These are phyloP conservation scores for Alauda arvensis DNA, from an alignment of 2,797 vertebrate genomes.

Conservation along the genomic window DNA sequence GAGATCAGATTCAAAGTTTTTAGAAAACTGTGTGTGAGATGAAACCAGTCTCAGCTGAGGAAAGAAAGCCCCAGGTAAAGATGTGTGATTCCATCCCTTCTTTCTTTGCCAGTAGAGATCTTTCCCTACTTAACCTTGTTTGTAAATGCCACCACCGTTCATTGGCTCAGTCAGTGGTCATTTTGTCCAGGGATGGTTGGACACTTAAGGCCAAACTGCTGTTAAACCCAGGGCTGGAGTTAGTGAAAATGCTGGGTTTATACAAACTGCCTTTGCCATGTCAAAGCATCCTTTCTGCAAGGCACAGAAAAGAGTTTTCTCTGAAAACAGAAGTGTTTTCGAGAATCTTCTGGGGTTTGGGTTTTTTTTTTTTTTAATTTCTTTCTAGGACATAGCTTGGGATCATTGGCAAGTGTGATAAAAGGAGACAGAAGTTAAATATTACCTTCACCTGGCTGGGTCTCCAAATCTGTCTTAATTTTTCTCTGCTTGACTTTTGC, in stretches of 20 bases:
- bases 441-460: not conserved
- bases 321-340: not conserved
- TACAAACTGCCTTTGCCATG: not conserved
- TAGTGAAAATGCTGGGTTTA: not conserved
- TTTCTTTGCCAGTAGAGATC: not conserved
- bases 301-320: not conserved
- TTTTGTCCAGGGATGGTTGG: not conserved
- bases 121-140: not conserved
- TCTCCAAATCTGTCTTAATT: slow-evolving; percentile 9
- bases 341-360: not conserved
- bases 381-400: not conserved
- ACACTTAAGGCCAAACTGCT: not conserved
- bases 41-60: not conserved
- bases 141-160: not conserved
- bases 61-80: not conserved
- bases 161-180: fast-evolving
- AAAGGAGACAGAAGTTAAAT: not conserved
- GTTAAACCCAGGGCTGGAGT: not conserved
- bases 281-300: not conserved
- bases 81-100: not conserved
- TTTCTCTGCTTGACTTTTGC: not conserved
- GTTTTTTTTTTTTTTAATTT: not conserved
- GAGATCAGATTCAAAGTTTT: not conserved
- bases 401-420: not conserved
- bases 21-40: not conserved